These are phyloP conservation scores for Poecilia velifera DNA, from an alignment of 2,797 vertebrate genomes.

Conservation along the genomic window DNA sequence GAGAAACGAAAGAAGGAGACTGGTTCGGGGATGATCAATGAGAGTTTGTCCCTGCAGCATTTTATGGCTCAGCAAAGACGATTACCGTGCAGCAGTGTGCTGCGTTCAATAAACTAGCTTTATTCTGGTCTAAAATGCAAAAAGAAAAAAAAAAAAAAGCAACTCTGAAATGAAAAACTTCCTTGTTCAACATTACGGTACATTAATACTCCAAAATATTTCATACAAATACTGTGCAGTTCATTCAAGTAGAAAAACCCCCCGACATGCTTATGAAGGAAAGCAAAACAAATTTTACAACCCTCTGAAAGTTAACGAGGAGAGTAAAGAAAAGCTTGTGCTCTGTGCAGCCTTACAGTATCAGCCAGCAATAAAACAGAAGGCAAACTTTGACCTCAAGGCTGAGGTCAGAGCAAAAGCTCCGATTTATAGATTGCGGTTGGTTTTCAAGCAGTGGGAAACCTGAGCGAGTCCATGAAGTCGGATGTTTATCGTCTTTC, in stretches of 20 bases:
- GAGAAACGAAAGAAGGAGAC: constrained; percentile 13
- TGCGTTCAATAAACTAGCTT: constrained; percentile 70
- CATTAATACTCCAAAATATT: constrained; percentile 21
- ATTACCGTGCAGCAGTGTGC: constrained; percentile 20
- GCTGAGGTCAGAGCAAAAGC: constrained; percentile 1
- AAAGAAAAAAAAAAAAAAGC: constrained; percentile 51
- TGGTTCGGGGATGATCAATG: constrained; percentile 14
- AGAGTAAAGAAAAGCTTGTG: neutral
- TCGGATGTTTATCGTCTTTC: constrained; percentile 10
- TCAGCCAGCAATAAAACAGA: constrained; percentile 1
- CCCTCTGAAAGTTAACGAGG: constrained; percentile 12
- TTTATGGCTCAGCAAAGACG: constrained; percentile 3
- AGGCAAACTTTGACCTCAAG: constrained; percentile 20
- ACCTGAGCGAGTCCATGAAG: neutral
- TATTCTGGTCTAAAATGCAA: constrained; percentile 64
- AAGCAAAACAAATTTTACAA: constrained; percentile 13
- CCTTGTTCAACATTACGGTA: constrained; percentile 4
- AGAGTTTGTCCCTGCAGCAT: constrained; percentile 24
- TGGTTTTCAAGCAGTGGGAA: neutral
- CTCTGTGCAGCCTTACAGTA: constrained; percentile 5
- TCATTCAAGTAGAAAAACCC: constrained; percentile 28
- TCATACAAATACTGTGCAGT: constrained; percentile 28
- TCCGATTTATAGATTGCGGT: neutral
- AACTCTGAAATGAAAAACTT: constrained; percentile 39
- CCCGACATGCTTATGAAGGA: constrained; percentile 38